Base-by-base conservation (phyloP, 1,140 invertebrate species). In the Euglossa dilemma region DNA sequence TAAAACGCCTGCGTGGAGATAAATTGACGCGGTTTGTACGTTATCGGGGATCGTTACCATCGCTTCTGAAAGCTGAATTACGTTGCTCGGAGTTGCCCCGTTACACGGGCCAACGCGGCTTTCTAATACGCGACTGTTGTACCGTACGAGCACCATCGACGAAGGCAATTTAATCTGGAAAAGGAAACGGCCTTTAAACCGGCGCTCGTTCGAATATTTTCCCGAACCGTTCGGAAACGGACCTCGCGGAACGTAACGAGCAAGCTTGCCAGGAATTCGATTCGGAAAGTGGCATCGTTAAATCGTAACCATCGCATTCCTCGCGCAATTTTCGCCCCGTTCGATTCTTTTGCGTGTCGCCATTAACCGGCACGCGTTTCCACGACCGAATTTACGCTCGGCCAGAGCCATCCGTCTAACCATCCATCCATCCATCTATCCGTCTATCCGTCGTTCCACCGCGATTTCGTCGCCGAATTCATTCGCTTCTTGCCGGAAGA, bases 221-320 rank as follows among this genome's bases (percentile, higher is more conserved):
- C 36, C 36, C 36, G 20, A 66, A 14, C 16, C n/a, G 18, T 23
- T n/a, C n/a, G n/a, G 67, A 70, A 50, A 47, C 14, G 23, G n/a
- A 70, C 5, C 9, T 18, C 67, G n/a, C 43, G 8, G 23, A 70
- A 70, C n/a, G 8, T 50, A 70, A 70, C n/a, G 66, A 20, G 43
- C 67, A 70, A 70, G n/a, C n/a, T 50, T 47, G 23, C 45, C n/a
- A 47, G 45, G n/a, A 70, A 70, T 70, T 25, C 67, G 67, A 45
- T 47, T 70, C 67, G 8, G n/a, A 50, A 25, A 70, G 45, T 47
- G 43, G 64, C 64, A 70, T 47, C 67, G 67, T 70, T 50, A 70
- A 70, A 70, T 70, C 8, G n/a, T 70, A 47, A 70, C 45, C n/a
- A 8, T 14, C 23, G 43, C 23, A 47, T 69, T 45, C 66, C 23